Base-by-base conservation (phyloP, 2,113 vertebrate species). In the Anguilla japonica region DNA sequence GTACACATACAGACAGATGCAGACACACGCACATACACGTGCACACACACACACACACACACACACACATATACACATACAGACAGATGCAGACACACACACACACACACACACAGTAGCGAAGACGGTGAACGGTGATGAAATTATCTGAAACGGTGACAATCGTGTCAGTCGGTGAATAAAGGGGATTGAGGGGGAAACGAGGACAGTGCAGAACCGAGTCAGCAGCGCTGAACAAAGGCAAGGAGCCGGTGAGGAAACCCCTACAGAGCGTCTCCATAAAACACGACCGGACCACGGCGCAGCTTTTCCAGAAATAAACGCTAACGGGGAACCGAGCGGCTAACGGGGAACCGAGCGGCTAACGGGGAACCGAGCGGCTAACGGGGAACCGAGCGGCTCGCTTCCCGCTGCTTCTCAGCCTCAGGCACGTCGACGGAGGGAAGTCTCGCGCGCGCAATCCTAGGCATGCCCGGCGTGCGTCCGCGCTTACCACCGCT, bases 401-500 rank as follows among this genome's bases (percentile, higher is more conserved):
- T 6, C 34, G 71, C n/a, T 53, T 53, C n/a, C n/a, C 34, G 71
- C 71, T 0, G 2, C 71, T 13, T 75, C n/a, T 75, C 26, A 11
- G 71, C 0, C 71, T 26, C 71, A 34, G 71, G 11, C 71, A 34
- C n/a, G 3, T 9, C 20, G 13, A 13, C 11, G 71, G 34, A 75
- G n/a, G 22, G 71, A 34, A n/a, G 13, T 11, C 71, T 29, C 81
- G 75, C 13, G 26, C 81, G 75, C 18, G 26, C 79, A 41, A 63
- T 87, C 86, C 84, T 84, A 22, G 50, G n/a, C 89, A 87, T 85
- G 56, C 82, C 46, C 63, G 57, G 34, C 46, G 86, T 83, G 57
- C 29, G 26, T 56, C 71, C 22, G 50, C 46, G 63, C 87, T 89
- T 91, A 93, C 92, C 93, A 93, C 92, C 93, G 84, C 79, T 13